Evolutionary conservation across 2,113 vertebrate genomes (phyloP).

Genomic region (Nothobranchius furzeri): DNA sequence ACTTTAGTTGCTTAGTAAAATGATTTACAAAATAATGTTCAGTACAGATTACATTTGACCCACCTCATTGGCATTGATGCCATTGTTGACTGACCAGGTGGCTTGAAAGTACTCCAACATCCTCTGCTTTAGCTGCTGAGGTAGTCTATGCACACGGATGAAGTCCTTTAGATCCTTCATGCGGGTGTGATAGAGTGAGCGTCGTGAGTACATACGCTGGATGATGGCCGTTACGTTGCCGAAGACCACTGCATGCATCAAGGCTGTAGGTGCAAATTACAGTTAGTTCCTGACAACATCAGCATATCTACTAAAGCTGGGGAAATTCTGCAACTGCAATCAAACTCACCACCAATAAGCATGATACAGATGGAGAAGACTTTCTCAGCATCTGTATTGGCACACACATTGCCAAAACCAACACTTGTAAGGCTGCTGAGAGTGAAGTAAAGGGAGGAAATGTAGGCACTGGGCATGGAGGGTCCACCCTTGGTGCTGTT

Average conservation of each 20-base stretch:
- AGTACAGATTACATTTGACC: neutral
- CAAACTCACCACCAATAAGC: slow-evolving; percentile 92
- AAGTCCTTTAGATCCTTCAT: slow-evolving; percentile 99
- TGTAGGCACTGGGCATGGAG: slow-evolving; percentile 90
- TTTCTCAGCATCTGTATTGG: slow-evolving; percentile 94
- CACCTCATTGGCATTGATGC: slow-evolving; percentile 95
- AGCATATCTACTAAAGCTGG: neutral
- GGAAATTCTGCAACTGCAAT: neutral
- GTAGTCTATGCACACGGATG: slow-evolving; percentile 91
- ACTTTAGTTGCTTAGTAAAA: neutral
- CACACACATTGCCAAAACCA: slow-evolving; percentile 94
- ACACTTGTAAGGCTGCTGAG: slow-evolving; percentile 98
- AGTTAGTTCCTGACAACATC: neutral
- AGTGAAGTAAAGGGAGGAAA: slow-evolving; percentile 96
- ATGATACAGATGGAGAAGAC: slow-evolving; percentile 98
- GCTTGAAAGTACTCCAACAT: slow-evolving; percentile 98
- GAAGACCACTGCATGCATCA: slow-evolving; percentile 98
- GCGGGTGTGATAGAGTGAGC: slow-evolving; percentile 94
- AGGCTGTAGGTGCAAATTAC: slow-evolving; percentile 71
- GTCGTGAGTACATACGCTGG: slow-evolving; percentile 97
- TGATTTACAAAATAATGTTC: neutral
- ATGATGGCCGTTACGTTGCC: slow-evolving; percentile 98
- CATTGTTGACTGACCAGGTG: slow-evolving; percentile 97
- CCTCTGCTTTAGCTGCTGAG: slow-evolving; percentile 94
- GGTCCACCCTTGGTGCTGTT: slow-evolving; percentile 90